Conservation (phyloP, 2,113 vertebrate species). For the Phaethon lepturus region DNA sequence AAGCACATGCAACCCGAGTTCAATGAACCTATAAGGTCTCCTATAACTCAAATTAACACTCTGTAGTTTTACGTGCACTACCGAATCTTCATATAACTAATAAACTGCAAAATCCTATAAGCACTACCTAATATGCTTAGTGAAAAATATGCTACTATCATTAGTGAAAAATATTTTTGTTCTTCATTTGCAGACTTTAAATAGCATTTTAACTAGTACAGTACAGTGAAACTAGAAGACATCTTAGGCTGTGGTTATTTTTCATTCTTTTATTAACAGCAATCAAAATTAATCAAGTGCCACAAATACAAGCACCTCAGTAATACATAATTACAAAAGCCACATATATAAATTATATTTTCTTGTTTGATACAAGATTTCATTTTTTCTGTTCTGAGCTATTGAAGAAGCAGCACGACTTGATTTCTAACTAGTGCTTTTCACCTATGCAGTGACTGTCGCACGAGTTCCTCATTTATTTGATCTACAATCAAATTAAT, state of each 20-base stretch:
- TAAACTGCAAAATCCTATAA: neutral
- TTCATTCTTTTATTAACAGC: neutral
- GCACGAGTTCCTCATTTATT: neutral
- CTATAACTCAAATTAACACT: neutral
- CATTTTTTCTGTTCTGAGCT: neutral
- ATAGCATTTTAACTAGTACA: neutral
- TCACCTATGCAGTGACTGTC: neutral
- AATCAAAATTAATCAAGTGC: neutral
- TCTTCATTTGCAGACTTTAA: neutral
- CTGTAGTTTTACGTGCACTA: neutral
- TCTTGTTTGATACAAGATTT: neutral
- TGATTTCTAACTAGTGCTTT: neutral
- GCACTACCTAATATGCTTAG: neutral
- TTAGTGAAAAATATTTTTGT: neutral
- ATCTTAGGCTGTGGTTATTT: neutral
- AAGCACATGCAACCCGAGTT: neutral
- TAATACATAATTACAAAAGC: neutral
- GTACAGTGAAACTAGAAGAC: neutral
- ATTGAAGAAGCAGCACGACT: neutral
- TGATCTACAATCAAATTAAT: neutral
- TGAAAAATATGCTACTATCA: neutral
- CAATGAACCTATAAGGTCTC: neutral
- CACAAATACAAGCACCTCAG: neutral
- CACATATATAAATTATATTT: neutral
- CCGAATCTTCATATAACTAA: accelerated